phyloP scores from a whole-genome alignment of 2,797 vertebrate genomes.

The Cephalopachus bancanus region DNA sequence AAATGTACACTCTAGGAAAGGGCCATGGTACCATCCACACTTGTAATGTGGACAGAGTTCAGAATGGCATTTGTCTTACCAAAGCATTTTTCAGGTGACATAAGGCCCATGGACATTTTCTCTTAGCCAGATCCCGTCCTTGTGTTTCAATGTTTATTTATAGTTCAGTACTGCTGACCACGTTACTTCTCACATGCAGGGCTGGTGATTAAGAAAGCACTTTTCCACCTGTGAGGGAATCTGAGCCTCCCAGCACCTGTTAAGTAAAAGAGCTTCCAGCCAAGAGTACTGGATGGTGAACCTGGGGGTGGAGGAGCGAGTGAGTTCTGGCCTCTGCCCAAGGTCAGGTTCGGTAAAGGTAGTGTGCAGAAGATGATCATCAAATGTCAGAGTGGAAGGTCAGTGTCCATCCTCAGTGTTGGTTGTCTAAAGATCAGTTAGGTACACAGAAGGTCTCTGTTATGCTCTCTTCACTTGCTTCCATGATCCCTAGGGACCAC shows the following conservation, averaged over 20 bases:
- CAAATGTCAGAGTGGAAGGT: fast-evolving
- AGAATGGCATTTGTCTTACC: fast-evolving
- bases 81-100: neutral
- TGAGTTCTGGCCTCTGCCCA: neutral
- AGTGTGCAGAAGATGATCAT: fast-evolving
- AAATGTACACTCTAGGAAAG: neutral
- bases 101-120: neutral
- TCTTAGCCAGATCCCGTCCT: neutral
- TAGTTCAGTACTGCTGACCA: neutral
- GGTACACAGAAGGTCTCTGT: no score
- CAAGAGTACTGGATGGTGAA: neutral
- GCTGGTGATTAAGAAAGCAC: neutral
- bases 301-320: fast-evolving
- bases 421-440: no score
- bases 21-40: fast-evolving
- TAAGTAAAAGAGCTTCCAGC: no score
- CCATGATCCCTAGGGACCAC: neutral
- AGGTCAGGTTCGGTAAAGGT: neutral
- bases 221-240: neutral
- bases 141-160: neutral
- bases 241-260: neutral
- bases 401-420: neutral
- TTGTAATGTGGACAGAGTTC: fast-evolving
- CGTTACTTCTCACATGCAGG: fast-evolving
- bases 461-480: neutral